Percentiles rank a stretch among this genome's conserved stretches.
Conservation (phyloP, 2,888 invertebrate species). For the Microdon myrmicae region DNA sequence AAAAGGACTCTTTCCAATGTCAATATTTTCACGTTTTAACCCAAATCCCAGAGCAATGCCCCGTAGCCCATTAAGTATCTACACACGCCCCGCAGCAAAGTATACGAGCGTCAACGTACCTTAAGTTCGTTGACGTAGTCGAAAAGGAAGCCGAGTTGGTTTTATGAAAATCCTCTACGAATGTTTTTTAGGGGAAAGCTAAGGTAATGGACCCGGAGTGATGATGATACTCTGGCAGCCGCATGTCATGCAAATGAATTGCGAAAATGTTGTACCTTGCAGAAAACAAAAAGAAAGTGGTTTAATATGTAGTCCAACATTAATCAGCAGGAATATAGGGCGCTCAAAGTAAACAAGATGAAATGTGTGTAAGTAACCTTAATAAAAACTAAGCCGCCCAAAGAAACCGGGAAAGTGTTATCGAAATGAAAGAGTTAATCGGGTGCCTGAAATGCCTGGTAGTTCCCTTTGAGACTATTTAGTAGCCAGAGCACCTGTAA, state of each 20-base stretch:
- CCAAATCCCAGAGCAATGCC: constrained; percentile 38
- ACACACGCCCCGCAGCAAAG: neutral
- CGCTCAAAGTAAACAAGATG: constrained; percentile 24
- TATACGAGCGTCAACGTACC: constrained; percentile 7
- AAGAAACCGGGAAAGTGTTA: constrained; percentile 17
- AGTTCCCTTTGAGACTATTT: too few species aligned
- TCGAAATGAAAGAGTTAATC: constrained; percentile 12
- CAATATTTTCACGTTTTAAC: constrained; percentile 36
- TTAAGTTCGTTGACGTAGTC: constrained; percentile 9
- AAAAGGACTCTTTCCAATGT: constrained; percentile 17
- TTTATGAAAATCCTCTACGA: constrained; percentile 19
- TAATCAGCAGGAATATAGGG: constrained; percentile 36
- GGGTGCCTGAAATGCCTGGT: too few species aligned
- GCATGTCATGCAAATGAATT: constrained; percentile 37
- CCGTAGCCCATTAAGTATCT: constrained; percentile 14
- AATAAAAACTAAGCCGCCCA: constrained; percentile 10
- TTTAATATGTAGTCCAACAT: constrained; percentile 36
- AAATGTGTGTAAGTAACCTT: constrained; percentile 2
- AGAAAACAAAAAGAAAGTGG: constrained; percentile 1
- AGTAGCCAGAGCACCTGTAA: constrained; percentile 1
- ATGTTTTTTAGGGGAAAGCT: constrained; percentile 18
- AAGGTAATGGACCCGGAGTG: constrained; percentile 12
- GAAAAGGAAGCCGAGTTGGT: constrained; percentile 6
- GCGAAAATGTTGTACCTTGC: constrained; percentile 25
- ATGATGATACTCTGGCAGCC: constrained; percentile 16